A percentile compares a stretch with the other conserved stretches of the same genome.
Evolutionary conservation across 37 sponge, comb jelly and placozoan genomes (phyloP).

Genomic region (Spongia lamella): DNA sequence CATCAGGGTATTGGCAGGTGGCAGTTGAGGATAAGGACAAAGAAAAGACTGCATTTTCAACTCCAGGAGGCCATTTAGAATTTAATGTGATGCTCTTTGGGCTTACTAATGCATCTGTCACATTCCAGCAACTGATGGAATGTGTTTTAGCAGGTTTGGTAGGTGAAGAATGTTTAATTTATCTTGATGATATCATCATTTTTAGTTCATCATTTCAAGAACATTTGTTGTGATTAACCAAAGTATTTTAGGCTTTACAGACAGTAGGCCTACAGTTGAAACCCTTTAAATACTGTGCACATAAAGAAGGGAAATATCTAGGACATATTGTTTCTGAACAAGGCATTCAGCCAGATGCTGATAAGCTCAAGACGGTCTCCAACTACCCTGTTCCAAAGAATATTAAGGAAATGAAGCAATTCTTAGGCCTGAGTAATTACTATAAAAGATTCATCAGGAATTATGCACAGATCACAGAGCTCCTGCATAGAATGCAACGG

Average conservation of each 20-base stretch:
- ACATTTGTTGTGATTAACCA: not conserved
- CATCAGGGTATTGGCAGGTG: not conserved
- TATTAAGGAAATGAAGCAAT: too few relatives aligned
- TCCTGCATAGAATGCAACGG: not conserved
- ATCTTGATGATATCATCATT: not conserved
- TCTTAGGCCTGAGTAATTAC: too few relatives aligned
- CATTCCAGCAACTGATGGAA: not conserved
- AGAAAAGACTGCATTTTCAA: conserved; percentile 5
- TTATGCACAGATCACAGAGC: too few relatives aligned
- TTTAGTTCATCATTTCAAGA: not conserved
- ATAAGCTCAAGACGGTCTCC: too few relatives aligned
- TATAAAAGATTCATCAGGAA: too few relatives aligned
- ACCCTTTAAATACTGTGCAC: too few relatives aligned
- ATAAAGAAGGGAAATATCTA: too few relatives aligned
- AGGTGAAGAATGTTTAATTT: not conserved
- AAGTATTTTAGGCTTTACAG: too few relatives aligned
- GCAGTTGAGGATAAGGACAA: not conserved
- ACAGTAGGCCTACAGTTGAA: too few relatives aligned
- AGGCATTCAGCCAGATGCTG: too few relatives aligned
- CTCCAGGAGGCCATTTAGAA: not conserved
- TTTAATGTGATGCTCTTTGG: conserved; percentile 15
- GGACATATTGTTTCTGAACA: too few relatives aligned
- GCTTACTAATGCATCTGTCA: not conserved
- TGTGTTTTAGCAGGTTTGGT: not conserved
- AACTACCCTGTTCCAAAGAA: too few relatives aligned